Percentiles rank a stretch among this genome's conserved stretches.
These are phyloP conservation scores for Slavum lentiscoides DNA, from an alignment of 2,888 invertebrate species.

Conservation along the genomic window DNA sequence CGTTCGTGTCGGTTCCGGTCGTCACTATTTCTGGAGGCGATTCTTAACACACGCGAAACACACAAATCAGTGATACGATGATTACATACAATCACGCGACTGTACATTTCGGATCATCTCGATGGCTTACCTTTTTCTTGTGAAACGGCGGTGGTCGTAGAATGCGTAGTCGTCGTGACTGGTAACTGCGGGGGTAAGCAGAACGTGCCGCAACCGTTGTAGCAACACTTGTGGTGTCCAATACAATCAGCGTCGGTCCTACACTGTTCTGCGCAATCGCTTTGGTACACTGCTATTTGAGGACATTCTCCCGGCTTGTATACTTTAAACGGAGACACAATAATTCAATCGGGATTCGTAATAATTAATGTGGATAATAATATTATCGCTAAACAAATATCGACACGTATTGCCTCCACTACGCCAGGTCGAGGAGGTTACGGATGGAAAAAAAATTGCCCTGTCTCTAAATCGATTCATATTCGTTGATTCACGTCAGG, in stretches of 20 bases:
- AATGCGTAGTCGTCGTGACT: conserved; percentile 59
- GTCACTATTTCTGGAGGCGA: conserved; percentile 56
- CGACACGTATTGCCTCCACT: too few species aligned
- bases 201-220: conserved; percentile 73
- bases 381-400: too few species aligned
- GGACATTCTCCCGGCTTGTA: conserved; percentile 75
- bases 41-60: conserved; percentile 49
- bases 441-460: too few species aligned
- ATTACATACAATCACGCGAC: neutral
- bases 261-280: conserved; percentile 74
- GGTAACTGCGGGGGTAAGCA: conserved; percentile 66
- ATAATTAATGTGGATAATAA: neutral
- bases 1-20: conserved; percentile 63
- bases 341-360: too few species aligned
- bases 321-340: conserved; percentile 60
- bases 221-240: conserved; percentile 79
- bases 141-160: neutral
- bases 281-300: conserved; percentile 60
- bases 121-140: conserved; percentile 24
- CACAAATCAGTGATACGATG: conserved; percentile 44
- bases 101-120: too few species aligned
- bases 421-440: too few species aligned
- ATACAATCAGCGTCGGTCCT: conserved; percentile 80
- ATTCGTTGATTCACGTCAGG: too few species aligned
- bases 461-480: too few species aligned